A percentile compares a stretch with the other conserved stretches of the same genome.
These are phyloP conservation scores for Omphaloscelis lunosa DNA, from an alignment of 2,888 invertebrate species.

Conservation along the genomic window DNA sequence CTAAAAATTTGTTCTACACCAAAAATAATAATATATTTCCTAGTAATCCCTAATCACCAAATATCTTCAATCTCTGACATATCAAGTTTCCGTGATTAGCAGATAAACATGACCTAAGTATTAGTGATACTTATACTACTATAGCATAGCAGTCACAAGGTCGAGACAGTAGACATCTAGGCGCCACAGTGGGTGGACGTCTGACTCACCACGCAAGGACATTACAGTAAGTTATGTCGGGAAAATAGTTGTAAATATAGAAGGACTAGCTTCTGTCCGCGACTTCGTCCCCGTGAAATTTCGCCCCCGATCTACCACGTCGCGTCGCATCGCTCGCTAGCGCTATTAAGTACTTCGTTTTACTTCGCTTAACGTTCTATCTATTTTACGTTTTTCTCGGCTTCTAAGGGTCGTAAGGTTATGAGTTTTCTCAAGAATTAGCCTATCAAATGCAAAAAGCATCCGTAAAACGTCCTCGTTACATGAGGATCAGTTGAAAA, in stretches of 20 bases:
- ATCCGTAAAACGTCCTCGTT: no score
- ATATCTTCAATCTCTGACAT: no score
- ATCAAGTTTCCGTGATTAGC: slow-evolving; percentile 19
- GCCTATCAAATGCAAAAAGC: no score
- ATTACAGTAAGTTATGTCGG: slow-evolving; percentile 46
- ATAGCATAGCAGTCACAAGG: slow-evolving; percentile 60
- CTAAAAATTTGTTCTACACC: not conserved
- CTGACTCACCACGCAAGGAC: slow-evolving; percentile 27
- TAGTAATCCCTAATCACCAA: not conserved
- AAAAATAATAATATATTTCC: not conserved
- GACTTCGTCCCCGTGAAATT: not conserved
- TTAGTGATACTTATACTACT: slow-evolving; percentile 19
- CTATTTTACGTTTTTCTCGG: no score
- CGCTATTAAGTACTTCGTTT: not conserved
- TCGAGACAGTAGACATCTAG: slow-evolving; percentile 65
- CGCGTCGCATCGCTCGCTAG: not conserved
- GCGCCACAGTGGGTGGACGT: slow-evolving; percentile 64
- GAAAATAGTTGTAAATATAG: slow-evolving; percentile 31
- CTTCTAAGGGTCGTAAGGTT: not conserved
- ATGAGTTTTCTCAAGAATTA: not conserved
- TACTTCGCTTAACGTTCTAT: not conserved
- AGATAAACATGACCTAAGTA: not conserved
- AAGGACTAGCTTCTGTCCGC: not conserved
- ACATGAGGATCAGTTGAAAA: no score
- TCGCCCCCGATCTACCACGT: not conserved